Percentiles rank a stretch among this genome's conserved stretches.
These are phyloP conservation scores for Palaemon carinicauda DNA, from an alignment of 1,140 invertebrate genomes.

Conservation along the genomic window DNA sequence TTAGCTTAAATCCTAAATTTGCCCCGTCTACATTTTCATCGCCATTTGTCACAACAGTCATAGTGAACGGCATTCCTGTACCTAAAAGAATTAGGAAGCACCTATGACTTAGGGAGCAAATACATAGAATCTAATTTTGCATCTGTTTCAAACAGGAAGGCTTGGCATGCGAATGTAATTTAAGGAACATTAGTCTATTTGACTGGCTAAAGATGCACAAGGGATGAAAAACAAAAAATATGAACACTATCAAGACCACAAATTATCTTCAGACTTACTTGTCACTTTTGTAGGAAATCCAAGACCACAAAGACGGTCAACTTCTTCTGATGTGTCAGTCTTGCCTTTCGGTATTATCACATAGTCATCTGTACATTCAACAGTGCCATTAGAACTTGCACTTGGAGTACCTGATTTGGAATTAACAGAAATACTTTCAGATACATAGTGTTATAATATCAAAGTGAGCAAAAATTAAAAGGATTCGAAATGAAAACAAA, in stretches of 20 bases:
- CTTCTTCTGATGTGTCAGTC: not conserved
- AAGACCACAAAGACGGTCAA: constrained; percentile 18
- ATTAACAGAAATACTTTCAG: too few species aligned
- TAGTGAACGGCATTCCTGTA: not conserved
- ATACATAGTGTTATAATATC: too few species aligned
- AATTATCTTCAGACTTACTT: not conserved
- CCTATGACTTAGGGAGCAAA: too few species aligned
- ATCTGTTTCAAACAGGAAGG: too few species aligned
- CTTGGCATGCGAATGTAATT: too few species aligned
- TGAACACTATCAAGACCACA: not conserved
- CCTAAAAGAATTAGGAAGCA: not conserved
- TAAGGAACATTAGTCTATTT: too few species aligned
- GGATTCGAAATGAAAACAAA: too few species aligned
- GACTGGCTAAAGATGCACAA: not conserved
- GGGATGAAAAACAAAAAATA: too few species aligned
- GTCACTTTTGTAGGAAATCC: constrained; percentile 5
- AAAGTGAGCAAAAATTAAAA: too few species aligned
- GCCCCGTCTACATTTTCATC: not conserved
- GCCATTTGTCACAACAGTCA: constrained; percentile 16
- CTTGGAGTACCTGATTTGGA: not conserved
- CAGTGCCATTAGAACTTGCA: not conserved
- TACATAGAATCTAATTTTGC: too few species aligned
- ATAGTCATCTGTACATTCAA: not conserved
- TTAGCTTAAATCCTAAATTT: constrained; percentile 22
- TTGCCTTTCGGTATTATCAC: constrained; percentile 16